Conservation (phyloP, 2,888 invertebrate species). For the Herminia tarsipennalis region DNA sequence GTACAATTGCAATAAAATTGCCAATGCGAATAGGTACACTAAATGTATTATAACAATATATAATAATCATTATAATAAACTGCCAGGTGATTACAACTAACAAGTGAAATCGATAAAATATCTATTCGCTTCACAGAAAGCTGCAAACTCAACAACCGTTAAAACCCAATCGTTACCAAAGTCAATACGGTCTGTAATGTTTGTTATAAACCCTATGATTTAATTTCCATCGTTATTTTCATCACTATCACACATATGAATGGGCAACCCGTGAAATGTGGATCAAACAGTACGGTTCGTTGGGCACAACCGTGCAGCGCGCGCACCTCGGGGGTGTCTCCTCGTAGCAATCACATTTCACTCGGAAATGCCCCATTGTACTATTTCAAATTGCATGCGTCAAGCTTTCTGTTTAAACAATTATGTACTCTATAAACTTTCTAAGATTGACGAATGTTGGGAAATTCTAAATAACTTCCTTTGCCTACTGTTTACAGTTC, state of each 20-base stretch:
- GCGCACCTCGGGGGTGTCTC: constrained; percentile 32
- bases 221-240: constrained; percentile 41
- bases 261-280: constrained; percentile 65
- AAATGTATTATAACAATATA: no score
- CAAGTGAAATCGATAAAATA: constrained; percentile 31
- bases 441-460: constrained; percentile 20
- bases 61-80: background rate
- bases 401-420: constrained; percentile 30
- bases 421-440: constrained; percentile 29
- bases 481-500: no score
- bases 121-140: constrained; percentile 34
- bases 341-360: constrained; percentile 35
- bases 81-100: background rate
- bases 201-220: constrained; percentile 39
- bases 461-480: constrained; percentile 16
- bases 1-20: no score
- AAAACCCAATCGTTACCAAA: constrained; percentile 20
- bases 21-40: no score
- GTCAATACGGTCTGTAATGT: constrained; percentile 24
- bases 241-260: constrained; percentile 42
- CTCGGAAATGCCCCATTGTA: constrained; percentile 38
- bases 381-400: constrained; percentile 26
- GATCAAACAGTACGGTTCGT: constrained; percentile 64
- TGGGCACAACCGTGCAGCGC: constrained; percentile 36
- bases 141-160: constrained; percentile 20